These are phyloP conservation scores for Parnassius glacialis DNA, from an alignment of 2,888 invertebrate species.

Conservation along the genomic window DNA sequence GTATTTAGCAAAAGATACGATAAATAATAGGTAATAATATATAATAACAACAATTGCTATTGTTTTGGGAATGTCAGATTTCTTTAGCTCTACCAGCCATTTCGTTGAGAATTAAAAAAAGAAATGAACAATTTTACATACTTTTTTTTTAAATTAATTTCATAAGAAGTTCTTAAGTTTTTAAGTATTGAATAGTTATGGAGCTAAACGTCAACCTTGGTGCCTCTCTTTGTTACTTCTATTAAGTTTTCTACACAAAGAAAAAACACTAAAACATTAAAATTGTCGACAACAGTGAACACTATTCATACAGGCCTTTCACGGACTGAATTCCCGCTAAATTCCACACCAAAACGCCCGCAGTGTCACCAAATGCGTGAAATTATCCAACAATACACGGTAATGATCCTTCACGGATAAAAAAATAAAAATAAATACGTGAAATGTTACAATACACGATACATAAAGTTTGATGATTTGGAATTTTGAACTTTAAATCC, in stretches of 20 bases:
- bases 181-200: constrained; percentile 30
- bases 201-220: constrained; percentile 30
- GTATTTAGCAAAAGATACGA: too few species aligned
- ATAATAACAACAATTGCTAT: too few species aligned
- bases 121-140: too few species aligned
- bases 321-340: constrained; percentile 57
- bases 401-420: constrained; percentile 74
- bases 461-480: constrained; percentile 18
- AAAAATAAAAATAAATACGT: constrained; percentile 68
- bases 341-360: constrained; percentile 65
- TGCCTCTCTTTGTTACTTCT: constrained; percentile 17
- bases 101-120: too few species aligned
- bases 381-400: constrained; percentile 72
- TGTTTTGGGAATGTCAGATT: too few species aligned
- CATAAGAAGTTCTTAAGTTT: too few species aligned
- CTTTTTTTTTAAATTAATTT: too few species aligned
- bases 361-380: constrained; percentile 76
- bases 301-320: constrained; percentile 54
- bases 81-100: too few species aligned
- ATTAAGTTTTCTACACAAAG: constrained; percentile 33
- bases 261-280: constrained; percentile 40
- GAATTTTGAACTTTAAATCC: constrained; percentile 39
- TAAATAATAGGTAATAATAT: constrained; percentile 11
- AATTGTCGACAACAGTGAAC: constrained; percentile 40
- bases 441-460: constrained; percentile 46